Conservation (phyloP, 2,113 vertebrate genomes). For the Dendrocopos noguchii region DNA sequence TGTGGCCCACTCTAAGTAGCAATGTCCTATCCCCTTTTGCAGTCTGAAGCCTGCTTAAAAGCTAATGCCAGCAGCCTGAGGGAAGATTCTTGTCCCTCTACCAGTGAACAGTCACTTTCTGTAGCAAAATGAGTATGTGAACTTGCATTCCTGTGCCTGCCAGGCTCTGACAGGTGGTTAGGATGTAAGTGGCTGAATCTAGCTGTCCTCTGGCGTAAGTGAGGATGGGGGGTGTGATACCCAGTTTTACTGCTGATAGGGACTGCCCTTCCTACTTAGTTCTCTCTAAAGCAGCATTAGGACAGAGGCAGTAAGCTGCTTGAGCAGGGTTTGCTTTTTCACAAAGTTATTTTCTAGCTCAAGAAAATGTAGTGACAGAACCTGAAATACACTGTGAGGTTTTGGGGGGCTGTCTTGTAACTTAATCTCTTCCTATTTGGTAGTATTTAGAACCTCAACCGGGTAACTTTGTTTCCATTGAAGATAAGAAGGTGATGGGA, state of each 20-base stretch:
- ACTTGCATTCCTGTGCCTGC: not conserved
- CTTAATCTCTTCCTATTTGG: slow-evolving; percentile 3
- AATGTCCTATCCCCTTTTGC: not conserved
- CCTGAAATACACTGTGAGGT: not conserved
- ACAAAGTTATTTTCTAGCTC: not conserved
- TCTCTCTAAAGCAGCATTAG: not conserved
- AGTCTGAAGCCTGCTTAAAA: not conserved
- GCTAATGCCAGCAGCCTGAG: not conserved
- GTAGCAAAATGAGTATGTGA: not conserved
- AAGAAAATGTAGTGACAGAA: not conserved
- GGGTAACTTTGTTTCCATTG: slow-evolving; percentile 91
- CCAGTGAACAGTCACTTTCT: not conserved
- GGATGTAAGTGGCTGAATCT: not conserved
- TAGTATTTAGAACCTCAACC: slow-evolving; percentile 93
- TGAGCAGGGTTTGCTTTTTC: not conserved
- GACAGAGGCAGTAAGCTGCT: not conserved
- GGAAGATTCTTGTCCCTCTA: not conserved
- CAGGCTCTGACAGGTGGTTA: not conserved
- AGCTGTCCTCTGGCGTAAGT: not conserved
- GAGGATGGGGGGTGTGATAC: not conserved
- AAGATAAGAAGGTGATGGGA: slow-evolving; percentile 88
- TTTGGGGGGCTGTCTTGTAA: not conserved
- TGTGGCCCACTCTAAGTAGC: not conserved
- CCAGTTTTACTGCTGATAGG: not conserved
- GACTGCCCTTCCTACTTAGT: not conserved